Conservation (phyloP, 2,797 vertebrate genomes). For the Chloroceryle inda region DNA sequence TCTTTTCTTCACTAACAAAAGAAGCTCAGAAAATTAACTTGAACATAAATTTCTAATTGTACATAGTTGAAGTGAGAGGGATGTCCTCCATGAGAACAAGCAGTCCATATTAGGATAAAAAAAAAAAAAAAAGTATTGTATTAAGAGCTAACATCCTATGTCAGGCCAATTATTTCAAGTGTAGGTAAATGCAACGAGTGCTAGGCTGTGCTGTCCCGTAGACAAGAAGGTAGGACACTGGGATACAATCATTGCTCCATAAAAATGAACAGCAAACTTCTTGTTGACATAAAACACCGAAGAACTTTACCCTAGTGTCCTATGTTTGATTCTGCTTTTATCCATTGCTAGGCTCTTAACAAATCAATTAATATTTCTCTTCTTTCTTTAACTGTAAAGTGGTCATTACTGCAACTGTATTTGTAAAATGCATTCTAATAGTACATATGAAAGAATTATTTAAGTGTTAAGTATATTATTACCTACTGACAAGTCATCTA, state of each 20-base stretch:
- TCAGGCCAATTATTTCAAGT: neutral
- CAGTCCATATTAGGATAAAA: neutral
- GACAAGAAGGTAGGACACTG: neutral
- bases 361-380: neutral
- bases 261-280: neutral
- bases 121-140: neutral
- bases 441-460: neutral
- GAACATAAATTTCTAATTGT: neutral
- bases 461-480: slow-evolving; percentile 16
- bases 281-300: neutral
- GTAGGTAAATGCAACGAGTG: neutral
- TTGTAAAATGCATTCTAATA: slow-evolving; percentile 13
- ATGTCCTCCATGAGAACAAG: neutral
- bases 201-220: neutral
- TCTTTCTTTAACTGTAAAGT: neutral
- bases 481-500: neutral
- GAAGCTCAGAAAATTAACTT: neutral
- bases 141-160: neutral
- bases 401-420: neutral
- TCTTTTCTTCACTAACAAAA: neutral
- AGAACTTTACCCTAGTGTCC: neutral
- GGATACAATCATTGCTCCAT: neutral
- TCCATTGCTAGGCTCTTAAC: neutral
- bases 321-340: neutral
- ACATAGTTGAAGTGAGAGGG: neutral